A percentile compares a stretch with the other conserved stretches of the same genome.
These are phyloP conservation scores for Calycopis cecrops DNA, from an alignment of 1,140 invertebrate species.

Conservation along the genomic window DNA sequence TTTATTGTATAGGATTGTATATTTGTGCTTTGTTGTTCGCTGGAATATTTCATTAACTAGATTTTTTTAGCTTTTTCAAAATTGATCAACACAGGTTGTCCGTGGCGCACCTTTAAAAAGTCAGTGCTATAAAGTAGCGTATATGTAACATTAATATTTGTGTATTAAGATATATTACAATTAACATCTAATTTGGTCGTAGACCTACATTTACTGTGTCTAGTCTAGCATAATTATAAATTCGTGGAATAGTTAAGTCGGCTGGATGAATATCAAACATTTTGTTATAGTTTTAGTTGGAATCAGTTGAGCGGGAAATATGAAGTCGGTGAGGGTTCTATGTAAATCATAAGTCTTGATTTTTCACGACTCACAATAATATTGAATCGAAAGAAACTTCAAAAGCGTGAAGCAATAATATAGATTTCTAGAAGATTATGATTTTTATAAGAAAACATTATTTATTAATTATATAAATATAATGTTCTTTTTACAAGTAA, in stretches of 20 bases:
- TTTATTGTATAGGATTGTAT: too few species aligned
- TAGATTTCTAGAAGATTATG: too few species aligned
- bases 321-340: too few species aligned
- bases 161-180: constrained; percentile 60
- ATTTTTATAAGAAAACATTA: background rate
- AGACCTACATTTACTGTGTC: constrained; percentile 57
- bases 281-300: background rate
- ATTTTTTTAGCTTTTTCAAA: background rate
- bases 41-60: too few species aligned
- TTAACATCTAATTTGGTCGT: constrained; percentile 64
- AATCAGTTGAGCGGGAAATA: too few species aligned
- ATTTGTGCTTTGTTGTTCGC: too few species aligned
- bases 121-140: constrained; percentile 38
- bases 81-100: background rate
- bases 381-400: too few species aligned
- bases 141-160: constrained; percentile 46
- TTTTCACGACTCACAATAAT: too few species aligned
- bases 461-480: background rate
- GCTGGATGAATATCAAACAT: constrained; percentile 2
- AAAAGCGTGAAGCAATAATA: too few species aligned
- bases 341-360: too few species aligned
- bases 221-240: constrained; percentile 55
- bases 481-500: constrained; percentile 1
- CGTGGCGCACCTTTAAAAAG: constrained; percentile 10
- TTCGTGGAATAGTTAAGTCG: constrained; percentile 7